Conservation (phyloP, 2,888 invertebrate genomes). For the Parnassius glacialis region DNA sequence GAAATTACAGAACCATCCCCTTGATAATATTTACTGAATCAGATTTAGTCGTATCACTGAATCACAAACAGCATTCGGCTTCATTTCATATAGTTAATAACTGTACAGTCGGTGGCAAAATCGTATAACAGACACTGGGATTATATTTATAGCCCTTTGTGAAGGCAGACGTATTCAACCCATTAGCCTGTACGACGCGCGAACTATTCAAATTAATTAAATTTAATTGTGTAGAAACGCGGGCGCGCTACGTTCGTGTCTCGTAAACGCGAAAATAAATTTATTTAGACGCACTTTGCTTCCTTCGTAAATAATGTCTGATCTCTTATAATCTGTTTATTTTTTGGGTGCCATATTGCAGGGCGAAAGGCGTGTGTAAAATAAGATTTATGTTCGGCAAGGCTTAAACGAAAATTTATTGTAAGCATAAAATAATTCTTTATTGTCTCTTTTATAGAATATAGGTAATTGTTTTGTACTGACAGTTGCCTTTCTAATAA, state of each 20-base stretch:
- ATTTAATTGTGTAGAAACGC: conserved; percentile 75
- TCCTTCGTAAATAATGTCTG: conserved; percentile 36
- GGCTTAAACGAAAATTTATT: conserved; percentile 16
- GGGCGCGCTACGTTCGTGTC: conserved; percentile 44
- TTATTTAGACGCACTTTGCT: conserved; percentile 42
- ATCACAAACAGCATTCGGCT: conserved; percentile 13
- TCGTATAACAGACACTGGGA: conserved; percentile 25
- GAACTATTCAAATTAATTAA: conserved; percentile 78
- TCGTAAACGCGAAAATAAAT: conserved; percentile 53
- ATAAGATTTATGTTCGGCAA: conserved; percentile 17
- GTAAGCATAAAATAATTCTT: neutral
- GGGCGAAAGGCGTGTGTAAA: conserved; percentile 21
- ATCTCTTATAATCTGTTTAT: conserved; percentile 32
- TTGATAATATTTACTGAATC: too few relatives aligned
- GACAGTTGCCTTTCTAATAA: too few relatives aligned
- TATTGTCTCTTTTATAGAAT: neutral
- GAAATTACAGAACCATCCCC: too few relatives aligned
- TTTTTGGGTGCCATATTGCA: conserved; percentile 27
- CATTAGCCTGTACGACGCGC: conserved; percentile 70
- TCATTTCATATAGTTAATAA: conserved; percentile 22
- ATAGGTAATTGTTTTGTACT: neutral
- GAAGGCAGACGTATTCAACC: conserved; percentile 63
- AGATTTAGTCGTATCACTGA: conserved; percentile 1
- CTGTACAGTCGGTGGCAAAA: conserved; percentile 24
- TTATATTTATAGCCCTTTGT: conserved; percentile 63